Conservation (phyloP, 2,797 vertebrate species). For the Hemibagrus guttatus region DNA sequence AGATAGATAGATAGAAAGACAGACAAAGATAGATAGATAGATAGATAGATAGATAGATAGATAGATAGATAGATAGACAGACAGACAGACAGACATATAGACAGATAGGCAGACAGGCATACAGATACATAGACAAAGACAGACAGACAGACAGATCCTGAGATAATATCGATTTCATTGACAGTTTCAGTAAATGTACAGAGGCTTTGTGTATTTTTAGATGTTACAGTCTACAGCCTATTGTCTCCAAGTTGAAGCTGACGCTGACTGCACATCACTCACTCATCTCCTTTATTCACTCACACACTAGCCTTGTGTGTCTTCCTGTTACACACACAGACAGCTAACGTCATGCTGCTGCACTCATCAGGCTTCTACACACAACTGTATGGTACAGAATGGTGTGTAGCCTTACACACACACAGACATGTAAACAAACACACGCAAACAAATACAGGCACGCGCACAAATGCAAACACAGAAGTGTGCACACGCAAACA, state of each 20-base stretch:
- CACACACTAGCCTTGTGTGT: neutral
- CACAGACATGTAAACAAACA: neutral
- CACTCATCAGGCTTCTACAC: neutral
- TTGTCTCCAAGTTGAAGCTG: neutral
- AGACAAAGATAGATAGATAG: too few relatives aligned
- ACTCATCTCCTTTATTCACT: conserved; percentile 7
- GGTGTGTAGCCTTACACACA: neutral
- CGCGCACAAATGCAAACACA: neutral
- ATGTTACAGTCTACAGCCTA: neutral
- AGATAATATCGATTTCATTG: neutral
- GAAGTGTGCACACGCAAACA: too few relatives aligned
- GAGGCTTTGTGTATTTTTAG: neutral
- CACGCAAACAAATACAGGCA: neutral
- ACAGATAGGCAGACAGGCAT: too few relatives aligned
- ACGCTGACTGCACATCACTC: neutral
- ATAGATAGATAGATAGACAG: too few relatives aligned
- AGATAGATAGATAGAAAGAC: too few relatives aligned
- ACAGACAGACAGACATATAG: too few relatives aligned
- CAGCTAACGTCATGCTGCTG: conserved; percentile 5
- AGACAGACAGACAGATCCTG: too few relatives aligned
- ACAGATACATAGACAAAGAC: too few relatives aligned
- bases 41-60: too few relatives aligned
- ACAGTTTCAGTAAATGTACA: neutral
- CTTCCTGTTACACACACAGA: neutral
- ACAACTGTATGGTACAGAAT: neutral